Evolutionary conservation across 2,888 invertebrate species (phyloP), one percentile per base, ranked within the genome.

Genomic region (Carpatolechia fugitivella): DNA sequence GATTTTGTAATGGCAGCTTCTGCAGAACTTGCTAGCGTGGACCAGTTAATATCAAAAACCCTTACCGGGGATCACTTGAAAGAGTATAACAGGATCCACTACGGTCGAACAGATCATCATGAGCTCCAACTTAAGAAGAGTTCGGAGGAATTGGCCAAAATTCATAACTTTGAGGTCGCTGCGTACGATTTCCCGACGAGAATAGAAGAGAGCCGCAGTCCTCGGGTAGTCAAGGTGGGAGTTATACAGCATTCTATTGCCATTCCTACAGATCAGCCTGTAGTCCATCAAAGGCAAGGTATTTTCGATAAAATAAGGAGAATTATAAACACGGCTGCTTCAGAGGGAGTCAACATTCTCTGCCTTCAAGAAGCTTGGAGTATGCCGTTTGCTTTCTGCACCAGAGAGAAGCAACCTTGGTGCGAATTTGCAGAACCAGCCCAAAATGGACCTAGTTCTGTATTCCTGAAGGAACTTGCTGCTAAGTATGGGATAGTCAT

Each of bases 311-410:
- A 97, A 78, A 93, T 98, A 11, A 83, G 86, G 40, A 90, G 90
- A 49, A 94, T 98, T n/a, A 92, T 97, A 24, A 91, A 93, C 54
- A 91, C 93, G 8, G 99, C 99, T 1, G 95, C 94, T 0, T 75
- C 79, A 29, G 94, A 94, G 68, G 93, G 93, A 1, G 98, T 97
- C 33, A 99, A 99, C 78, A 90, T 99, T 20, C 75, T 99, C 51
- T 98, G 99, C 74, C 92, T 99, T 58, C 99, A 99, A 86, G 99
- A 99, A 89, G 97, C 98, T 1, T 99, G 99, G 99, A 94, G 94
- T 46, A 99, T 99, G 99, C 99, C 99, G 0, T 99, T 99, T 90
- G 98, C 96, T 0, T 99, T 99, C 87, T 99, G 99, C 78, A 99
- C 99, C 0, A 92, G 99, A 56, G 98, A 98, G 83, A 98, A 98